Conservation (phyloP, 2,113 vertebrate species). For the Capreolus pygargus region DNA sequence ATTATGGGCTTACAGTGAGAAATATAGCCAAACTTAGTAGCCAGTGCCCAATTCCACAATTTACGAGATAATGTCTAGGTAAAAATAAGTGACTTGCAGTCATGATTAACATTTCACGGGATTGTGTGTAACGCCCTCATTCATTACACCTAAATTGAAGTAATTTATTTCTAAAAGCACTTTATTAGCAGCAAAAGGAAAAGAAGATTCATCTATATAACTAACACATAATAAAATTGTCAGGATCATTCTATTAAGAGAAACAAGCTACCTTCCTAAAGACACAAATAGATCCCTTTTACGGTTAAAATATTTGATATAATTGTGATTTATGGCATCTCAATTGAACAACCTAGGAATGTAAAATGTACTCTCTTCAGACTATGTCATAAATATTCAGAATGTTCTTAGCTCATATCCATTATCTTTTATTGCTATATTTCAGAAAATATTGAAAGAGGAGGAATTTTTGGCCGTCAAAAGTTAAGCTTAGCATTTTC, state of each 20-base stretch:
- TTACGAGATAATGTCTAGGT: conserved; percentile 23
- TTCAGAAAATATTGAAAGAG: conserved; percentile 22
- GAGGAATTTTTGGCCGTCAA: neutral
- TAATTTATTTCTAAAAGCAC: conserved; percentile 63
- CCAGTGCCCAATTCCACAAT: conserved; percentile 40
- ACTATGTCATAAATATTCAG: neutral
- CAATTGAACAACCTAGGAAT: neutral
- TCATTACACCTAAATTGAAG: conserved; percentile 45
- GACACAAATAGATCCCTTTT: conserved; percentile 5
- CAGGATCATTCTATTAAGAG: conserved; percentile 32
- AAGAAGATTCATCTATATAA: conserved; percentile 38
- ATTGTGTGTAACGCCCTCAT: conserved; percentile 12
- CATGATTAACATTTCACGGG: conserved; percentile 30
- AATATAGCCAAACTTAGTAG: neutral
- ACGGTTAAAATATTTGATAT: conserved; percentile 22
- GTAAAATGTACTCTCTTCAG: neutral
- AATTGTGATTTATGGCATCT: neutral
- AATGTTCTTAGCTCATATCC: neutral
- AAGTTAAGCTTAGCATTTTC: neutral
- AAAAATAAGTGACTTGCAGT: conserved; percentile 28
- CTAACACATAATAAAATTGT: conserved; percentile 48
- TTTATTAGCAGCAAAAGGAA: conserved; percentile 54
- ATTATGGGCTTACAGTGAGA: neutral
- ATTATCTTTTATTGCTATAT: neutral
- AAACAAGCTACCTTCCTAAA: conserved; percentile 35